phyloP scores from a whole-genome alignment of 1,140 invertebrate species.

The Hyles euphorbiae region DNA sequence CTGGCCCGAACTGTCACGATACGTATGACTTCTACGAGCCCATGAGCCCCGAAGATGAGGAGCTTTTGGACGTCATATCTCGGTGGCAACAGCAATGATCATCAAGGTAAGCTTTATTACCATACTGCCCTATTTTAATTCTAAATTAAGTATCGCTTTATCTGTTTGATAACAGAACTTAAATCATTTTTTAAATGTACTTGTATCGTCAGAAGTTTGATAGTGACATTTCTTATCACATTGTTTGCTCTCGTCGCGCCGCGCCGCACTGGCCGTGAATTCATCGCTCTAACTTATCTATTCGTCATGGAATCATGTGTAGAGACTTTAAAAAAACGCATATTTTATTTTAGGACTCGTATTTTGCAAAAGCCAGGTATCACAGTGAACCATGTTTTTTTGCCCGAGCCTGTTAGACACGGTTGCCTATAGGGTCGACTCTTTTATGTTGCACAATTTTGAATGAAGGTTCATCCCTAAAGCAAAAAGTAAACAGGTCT shows the following conservation, averaged over 20 bases:
- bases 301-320: too few relatives aligned
- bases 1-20: constrained; percentile 76
- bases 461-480: constrained; percentile 49
- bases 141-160: background rate
- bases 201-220: constrained; percentile 41
- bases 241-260: constrained; percentile 57
- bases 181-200: constrained; percentile 39
- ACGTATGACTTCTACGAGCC: constrained; percentile 86
- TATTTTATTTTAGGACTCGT: background rate
- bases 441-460: constrained; percentile 67
- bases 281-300: too few relatives aligned
- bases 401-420: constrained; percentile 52
- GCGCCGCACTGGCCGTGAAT: background rate
- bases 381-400: constrained; percentile 38
- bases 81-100: constrained; percentile 87
- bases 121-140: constrained; percentile 12
- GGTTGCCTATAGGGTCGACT: constrained; percentile 59
- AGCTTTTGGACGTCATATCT: constrained; percentile 90
- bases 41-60: constrained; percentile 92
- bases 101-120: constrained; percentile 37
- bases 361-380: constrained; percentile 39
- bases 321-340: background rate
- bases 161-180: background rate
- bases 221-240: constrained; percentile 53
- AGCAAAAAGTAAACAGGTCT: constrained; percentile 67